These are phyloP conservation scores for Meteorus colon DNA, from an alignment of 2,888 invertebrate genomes.

Conservation along the genomic window DNA sequence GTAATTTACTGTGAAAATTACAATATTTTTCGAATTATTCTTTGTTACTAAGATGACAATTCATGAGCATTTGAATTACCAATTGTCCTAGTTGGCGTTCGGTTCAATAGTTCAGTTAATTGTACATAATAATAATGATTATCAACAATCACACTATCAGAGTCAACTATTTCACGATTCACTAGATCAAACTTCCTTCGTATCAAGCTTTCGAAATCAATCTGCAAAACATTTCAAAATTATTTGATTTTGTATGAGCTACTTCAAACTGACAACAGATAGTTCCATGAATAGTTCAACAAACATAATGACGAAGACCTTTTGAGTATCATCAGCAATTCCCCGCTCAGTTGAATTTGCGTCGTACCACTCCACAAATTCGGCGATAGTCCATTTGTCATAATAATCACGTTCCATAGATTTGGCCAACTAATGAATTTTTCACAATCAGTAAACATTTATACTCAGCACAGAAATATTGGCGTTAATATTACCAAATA, in stretches of 20 bases:
- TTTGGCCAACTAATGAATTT: neutral
- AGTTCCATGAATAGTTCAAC: no score
- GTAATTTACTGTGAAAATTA: slow-evolving; percentile 49
- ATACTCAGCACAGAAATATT: neutral
- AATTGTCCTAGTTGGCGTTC: slow-evolving; percentile 48
- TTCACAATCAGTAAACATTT: neutral
- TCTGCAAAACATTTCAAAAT: slow-evolving; percentile 16
- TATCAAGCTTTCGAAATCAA: slow-evolving; percentile 39
- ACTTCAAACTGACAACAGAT: no score
- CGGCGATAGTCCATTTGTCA: neutral
- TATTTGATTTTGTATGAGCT: neutral
- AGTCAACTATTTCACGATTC: neutral
- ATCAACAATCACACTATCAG: neutral
- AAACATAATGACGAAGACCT: slow-evolving; percentile 5
- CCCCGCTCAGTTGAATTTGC: slow-evolving; percentile 29
- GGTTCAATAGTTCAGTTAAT: slow-evolving; percentile 42
- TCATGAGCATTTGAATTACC: slow-evolving; percentile 40
- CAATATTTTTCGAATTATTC: neutral
- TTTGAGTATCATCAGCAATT: slow-evolving; percentile 24
- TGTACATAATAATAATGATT: neutral
- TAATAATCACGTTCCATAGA: neutral
- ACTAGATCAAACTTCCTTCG: slow-evolving; percentile 39
- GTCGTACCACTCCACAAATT: slow-evolving; percentile 39
- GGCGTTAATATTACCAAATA: slow-evolving; percentile 30
- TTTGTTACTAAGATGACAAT: neutral